Base-by-base conservation (phyloP, 2,888 invertebrate species). In the Drosophila buzzatii region DNA sequence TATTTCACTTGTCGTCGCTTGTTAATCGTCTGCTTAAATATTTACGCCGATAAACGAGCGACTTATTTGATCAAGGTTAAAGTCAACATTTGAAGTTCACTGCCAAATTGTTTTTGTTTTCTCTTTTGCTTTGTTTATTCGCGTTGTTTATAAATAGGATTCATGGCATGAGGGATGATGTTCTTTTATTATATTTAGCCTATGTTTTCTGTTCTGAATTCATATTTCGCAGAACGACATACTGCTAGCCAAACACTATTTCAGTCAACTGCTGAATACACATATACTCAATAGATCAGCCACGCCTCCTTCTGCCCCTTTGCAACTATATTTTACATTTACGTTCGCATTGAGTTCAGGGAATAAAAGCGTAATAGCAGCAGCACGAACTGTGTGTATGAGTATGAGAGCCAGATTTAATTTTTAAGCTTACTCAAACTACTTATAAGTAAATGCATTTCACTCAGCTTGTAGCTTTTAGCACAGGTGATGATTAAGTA, bases 1-100 rank as follows among this genome's bases (percentile, higher is more conserved):
- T 14, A 20, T 18, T 33, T 27, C 39, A 41, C 41, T 70, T 62
- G 68, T 70, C 76, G 80, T 81, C 75, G 76, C 82, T 79, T 90
- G 79, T 86, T 86, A 84, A 84, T 69, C 77, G 80, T 65, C 79
- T 73, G 79, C 79, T 82, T 79, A 90, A 90, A 90, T 89, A 90
- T 91, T 91, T 89, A 75, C 85, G 70, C 79, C 89, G 88, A 90
- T 90, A 90, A 90, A 90, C 90, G 85, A 89, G 84, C 85, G 90
- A 85, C 35, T 55, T 55, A 55, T 55, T 55, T 55, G 27, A 55
- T 27, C 31, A 37, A 45, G 37, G 45, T 39, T n/a, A 27, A 55
- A 55, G 55, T 55, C 55, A 55, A 55, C 41, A 55, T 18, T 55
- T 55, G 23, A 55, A 55, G 20, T 41, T 39, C 18, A 39, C n/a